Evolutionary conservation across 2,888 invertebrate species (phyloP).

Genomic region (Apodemia hepburni): DNA sequence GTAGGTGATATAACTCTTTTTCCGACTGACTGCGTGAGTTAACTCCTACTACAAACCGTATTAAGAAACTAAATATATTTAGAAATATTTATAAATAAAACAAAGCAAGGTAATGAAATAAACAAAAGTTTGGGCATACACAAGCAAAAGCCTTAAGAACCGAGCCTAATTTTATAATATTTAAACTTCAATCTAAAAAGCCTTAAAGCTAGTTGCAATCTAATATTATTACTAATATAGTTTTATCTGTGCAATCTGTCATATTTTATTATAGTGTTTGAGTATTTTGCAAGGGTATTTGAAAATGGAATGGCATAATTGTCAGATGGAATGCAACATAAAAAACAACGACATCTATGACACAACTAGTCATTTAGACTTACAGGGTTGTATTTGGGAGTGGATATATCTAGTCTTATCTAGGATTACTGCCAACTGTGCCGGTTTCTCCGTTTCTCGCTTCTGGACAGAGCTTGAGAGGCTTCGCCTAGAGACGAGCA

Average conservation of each 20-base stretch:
- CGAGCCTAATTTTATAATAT: not conserved
- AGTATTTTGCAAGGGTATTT: not conserved
- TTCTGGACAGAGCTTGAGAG: slow-evolving; percentile 3
- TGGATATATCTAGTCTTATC: slow-evolving; percentile 1
- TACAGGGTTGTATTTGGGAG: not conserved
- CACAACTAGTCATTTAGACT: not conserved
- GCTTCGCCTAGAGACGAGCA: not conserved
- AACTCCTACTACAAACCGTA: too few species aligned
- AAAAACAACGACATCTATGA: slow-evolving; percentile 8
- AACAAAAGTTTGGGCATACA: not conserved
- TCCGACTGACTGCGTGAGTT: too few species aligned
- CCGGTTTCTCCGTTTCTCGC: slow-evolving; percentile 2
- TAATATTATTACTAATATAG: not conserved
- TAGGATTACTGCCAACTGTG: slow-evolving; percentile 11
- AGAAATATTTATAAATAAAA: too few species aligned
- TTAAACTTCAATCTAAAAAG: not conserved
- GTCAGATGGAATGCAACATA: not conserved
- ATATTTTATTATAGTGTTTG: not conserved
- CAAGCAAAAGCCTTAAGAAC: not conserved
- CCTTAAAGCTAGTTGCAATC: not conserved
- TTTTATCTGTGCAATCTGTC: not conserved
- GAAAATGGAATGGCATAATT: not conserved
- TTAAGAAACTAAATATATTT: too few species aligned
- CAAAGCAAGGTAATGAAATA: not conserved
- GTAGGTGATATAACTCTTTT: too few species aligned